Evolutionary conservation across 2,888 invertebrate species (phyloP), one percentile per base, ranked within the genome.

Genomic region (Clivina fossor): DNA sequence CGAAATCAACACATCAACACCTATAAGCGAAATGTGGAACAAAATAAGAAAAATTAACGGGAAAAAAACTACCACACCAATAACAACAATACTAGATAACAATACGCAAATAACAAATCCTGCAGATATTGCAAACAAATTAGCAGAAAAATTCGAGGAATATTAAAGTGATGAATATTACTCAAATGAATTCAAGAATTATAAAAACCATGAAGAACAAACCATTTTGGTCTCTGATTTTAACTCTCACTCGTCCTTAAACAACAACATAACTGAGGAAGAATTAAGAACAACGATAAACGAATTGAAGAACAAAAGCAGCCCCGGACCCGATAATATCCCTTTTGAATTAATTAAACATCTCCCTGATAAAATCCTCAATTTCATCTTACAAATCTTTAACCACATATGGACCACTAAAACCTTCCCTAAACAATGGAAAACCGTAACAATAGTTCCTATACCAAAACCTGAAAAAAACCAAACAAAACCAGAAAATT

Each of bases 11-110:
- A 16, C n/a, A 13, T 11, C 15, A 11, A 35, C 48, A 33, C 20
- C 48, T 9, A 13, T 32, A 19, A 48, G 19, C 13, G 33, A 35
- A 48, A 13, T 48, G 7, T 48, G 33, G 30, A 32, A 9, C 19
- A 46, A 46, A 30, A 46, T 46, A 15, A 28, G 19, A 9, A 46
- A 3, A 15, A 48, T 48, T 9, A 26, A 48, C 16, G 48, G 48
- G 4, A 33, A 32, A 5, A 32, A 24, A 11, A 43, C 28, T 7
- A n/a, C 32, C 4, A 7, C 32, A 32, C 5, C 9, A 32, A 32
- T 32, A 3, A 28, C 43, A 4, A 8, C 28, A 18, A 4, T 28
- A 43, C 26, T 7, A 26, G 20, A 38, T 3, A 38, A 38, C 19
- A 3, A 38, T 18, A 18, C 38, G 5, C 3, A 38, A 9, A 11